Base-by-base conservation (phyloP, 64 coral and sea anemone genomes). In the Astreopora myriophthalma region DNA sequence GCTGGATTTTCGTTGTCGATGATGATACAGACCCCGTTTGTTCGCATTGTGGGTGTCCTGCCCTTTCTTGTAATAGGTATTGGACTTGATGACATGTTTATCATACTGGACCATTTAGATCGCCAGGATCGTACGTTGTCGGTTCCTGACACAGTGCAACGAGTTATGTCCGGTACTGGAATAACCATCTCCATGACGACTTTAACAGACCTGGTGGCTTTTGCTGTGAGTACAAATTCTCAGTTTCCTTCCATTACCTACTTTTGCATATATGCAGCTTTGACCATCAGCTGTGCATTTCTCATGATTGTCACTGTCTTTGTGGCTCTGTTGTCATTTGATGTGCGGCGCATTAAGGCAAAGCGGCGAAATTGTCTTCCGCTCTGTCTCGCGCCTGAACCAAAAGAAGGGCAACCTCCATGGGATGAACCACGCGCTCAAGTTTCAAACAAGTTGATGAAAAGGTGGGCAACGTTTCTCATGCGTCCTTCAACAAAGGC, bases 11-110 rank as follows among this genome's bases (percentile, higher is more conserved):
- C 91, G 9, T 39, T 97, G 9, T 79, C 91, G 0, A 93, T 97
- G 91, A 13, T 87, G 22, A 14, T 67, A 48, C 87, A 82, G 35
- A 93, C 75, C 57, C 95, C 95, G 2, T 97, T 97, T 66, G 69
- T 91, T 17, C 90, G 38, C 1, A 93, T 97, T 13, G 95, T 90
- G 4, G 95, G 95, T 74, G 87, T 97, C 11, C 88, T 97, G 19
- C 95, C 95, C 19, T 97, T 87, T 63, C 87, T 97, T 3, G 69
- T 90, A 10, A 49, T 92, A 24, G 96, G 96, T 20, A 71, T 94
- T 36, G 96, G 64, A 6, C 87, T 98, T 72, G 96, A 94, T 69
- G 88, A 94, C n/a, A 91, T 98, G 87, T 98, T 98, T 23, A 94
- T 98, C 0, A 93, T 98, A 68, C 19, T 94, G 33, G 91, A 94